These are phyloP conservation scores for Parasteatoda tepidariorum DNA, from an alignment of 1,140 invertebrate genomes.

Conservation along the genomic window DNA sequence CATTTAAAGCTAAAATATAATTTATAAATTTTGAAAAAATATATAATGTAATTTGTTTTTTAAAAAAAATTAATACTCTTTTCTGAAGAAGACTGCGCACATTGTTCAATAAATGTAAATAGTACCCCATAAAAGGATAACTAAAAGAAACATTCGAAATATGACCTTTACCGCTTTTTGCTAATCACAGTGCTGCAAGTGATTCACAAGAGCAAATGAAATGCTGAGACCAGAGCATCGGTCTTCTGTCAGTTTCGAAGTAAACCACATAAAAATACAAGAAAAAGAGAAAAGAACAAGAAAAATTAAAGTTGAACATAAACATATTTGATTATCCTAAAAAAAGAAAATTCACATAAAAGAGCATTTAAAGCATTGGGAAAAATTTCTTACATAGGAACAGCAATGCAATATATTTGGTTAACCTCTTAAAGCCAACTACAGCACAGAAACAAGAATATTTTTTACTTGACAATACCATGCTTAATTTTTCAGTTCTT, in stretches of 20 bases:
- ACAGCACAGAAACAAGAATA: too few relatives aligned
- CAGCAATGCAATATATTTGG: too few relatives aligned
- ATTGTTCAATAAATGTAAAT: not conserved
- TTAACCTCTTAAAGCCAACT: too few relatives aligned
- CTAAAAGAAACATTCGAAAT: constrained; percentile 59
- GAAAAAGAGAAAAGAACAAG: constrained; percentile 64
- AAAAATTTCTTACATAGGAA: too few relatives aligned
- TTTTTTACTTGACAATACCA: too few relatives aligned
- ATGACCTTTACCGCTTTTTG: constrained; percentile 63
- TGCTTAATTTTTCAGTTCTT: too few relatives aligned
- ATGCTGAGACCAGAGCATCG: constrained; percentile 57
- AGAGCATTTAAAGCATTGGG: too few relatives aligned
- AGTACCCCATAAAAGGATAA: constrained; percentile 50
- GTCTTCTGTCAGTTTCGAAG: constrained; percentile 61
- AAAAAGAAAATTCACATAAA: too few relatives aligned
- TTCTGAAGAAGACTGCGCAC: not conserved
- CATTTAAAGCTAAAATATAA: not conserved
- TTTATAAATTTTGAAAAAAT: not conserved
- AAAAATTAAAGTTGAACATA: constrained; percentile 61
- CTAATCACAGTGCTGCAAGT: constrained; percentile 56
- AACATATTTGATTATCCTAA: too few relatives aligned
- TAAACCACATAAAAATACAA: constrained; percentile 63
- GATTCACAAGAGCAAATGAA: constrained; percentile 60
- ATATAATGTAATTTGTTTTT: too few relatives aligned
- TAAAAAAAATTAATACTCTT: not conserved